A percentile compares a stretch with the other conserved stretches of the same genome.
These are phyloP conservation scores for Actinopyga echinites DNA, from an alignment of 53 echinoderm and acorn worm genomes.

Conservation along the genomic window DNA sequence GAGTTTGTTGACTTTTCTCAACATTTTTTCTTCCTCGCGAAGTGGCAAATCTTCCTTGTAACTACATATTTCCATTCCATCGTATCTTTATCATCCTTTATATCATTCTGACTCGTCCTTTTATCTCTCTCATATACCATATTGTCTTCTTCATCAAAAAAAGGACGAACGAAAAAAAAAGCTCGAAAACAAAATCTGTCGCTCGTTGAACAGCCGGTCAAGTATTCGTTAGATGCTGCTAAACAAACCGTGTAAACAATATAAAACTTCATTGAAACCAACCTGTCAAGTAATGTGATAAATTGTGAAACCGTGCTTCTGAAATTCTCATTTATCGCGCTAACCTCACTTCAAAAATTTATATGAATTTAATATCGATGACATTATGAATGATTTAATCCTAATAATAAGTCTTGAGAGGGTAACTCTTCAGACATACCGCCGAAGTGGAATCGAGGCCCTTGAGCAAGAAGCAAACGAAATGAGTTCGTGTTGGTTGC, in stretches of 20 bases:
- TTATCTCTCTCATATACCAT: too few species aligned
- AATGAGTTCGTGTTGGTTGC: conserved; percentile 27
- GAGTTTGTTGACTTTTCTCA: too few species aligned
- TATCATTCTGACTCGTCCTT: too few species aligned
- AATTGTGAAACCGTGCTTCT: conserved; percentile 13
- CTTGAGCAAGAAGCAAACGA: conserved; percentile 11
- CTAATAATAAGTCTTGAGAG: conserved; percentile 11
- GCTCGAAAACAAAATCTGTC: too few species aligned
- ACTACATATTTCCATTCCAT: too few species aligned
- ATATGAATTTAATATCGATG: conserved; percentile 38
- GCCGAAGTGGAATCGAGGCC: conserved; percentile 6
- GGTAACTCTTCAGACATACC: conserved; percentile 8
- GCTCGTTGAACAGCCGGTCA: conserved; percentile 27
- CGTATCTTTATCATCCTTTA: too few species aligned
- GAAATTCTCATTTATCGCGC: conserved; percentile 30
- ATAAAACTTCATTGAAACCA: conserved; percentile 3
- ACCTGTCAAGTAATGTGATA: conserved; percentile 29
- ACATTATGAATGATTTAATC: conserved; percentile 40
- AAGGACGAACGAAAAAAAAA: too few species aligned
- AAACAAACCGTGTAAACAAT: conserved; percentile 29
- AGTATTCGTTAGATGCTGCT: conserved; percentile 24
- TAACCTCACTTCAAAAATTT: conserved; percentile 17
- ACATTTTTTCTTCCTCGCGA: too few species aligned
- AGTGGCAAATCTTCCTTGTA: too few species aligned
- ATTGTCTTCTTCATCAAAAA: too few species aligned